Evolutionary conservation across 1,140 invertebrate genomes (phyloP).

Genomic region (Drosophila lacteicornis): DNA sequence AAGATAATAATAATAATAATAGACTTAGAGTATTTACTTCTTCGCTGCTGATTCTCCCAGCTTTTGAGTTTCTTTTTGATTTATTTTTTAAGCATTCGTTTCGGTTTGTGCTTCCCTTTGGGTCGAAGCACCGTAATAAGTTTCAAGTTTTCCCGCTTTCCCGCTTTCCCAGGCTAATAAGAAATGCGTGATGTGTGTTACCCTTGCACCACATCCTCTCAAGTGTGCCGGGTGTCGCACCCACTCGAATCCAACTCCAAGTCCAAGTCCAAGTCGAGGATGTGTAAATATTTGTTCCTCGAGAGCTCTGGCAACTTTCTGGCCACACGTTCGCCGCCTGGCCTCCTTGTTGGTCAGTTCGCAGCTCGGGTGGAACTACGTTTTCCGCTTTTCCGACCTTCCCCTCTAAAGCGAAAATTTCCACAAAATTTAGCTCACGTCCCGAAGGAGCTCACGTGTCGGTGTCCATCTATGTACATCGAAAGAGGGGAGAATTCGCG

Average conservation of each 20-base stretch:
- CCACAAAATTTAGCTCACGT: constrained; percentile 28
- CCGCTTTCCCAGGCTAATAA: constrained; percentile 65
- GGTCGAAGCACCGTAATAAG: constrained; percentile 49
- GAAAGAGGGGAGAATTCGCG: not conserved
- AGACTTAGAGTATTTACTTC: not conserved
- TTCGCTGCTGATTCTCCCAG: not conserved
- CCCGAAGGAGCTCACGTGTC: constrained; percentile 3
- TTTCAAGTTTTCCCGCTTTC: constrained; percentile 48
- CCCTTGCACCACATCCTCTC: constrained; percentile 6
- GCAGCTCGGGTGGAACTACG: constrained; percentile 21
- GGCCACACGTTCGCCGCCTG: constrained; percentile 13
- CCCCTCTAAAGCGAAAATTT: constrained; percentile 10
- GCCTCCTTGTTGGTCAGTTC: constrained; percentile 24
- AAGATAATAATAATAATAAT: too few relatives aligned
- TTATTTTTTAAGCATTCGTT: constrained; percentile 1
- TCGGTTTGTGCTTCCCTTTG: constrained; percentile 11
- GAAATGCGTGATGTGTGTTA: constrained; percentile 76
- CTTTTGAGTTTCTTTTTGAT: not conserved
- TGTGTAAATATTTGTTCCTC: constrained; percentile 73
- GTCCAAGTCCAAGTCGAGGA: not conserved
- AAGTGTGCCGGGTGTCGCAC: constrained; percentile 20
- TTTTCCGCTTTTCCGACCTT: not conserved
- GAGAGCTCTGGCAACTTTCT: constrained; percentile 55
- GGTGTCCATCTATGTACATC: constrained; percentile 11
- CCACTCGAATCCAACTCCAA: constrained; percentile 14